Conservation (phyloP, 1,140 invertebrate species). For the Physella acuta region DNA sequence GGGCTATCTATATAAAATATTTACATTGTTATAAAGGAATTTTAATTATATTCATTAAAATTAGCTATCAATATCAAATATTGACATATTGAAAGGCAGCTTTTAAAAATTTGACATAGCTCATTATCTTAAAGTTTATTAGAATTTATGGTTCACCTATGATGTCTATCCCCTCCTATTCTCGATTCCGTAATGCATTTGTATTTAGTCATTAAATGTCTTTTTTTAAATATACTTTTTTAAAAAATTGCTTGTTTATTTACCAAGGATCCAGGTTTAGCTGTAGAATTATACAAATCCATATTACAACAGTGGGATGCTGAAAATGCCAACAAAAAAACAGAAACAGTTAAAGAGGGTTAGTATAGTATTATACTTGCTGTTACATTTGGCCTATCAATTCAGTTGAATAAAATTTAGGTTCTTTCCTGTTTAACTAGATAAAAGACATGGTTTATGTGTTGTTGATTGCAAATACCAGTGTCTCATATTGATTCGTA, state of each 20-base stretch:
- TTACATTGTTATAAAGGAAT: no score
- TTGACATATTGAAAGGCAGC: not conserved
- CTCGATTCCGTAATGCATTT: no score
- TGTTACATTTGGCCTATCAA: no score
- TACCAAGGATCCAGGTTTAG: conserved; percentile 5
- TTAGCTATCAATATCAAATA: not conserved
- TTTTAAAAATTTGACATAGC: not conserved
- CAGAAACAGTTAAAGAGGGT: not conserved
- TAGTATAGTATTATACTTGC: no score
- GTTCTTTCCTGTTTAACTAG: not conserved
- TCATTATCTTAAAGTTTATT: no score
- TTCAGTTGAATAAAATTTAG: no score
- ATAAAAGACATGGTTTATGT: not conserved
- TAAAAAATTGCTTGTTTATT: not conserved
- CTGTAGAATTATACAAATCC: not conserved
- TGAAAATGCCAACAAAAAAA: not conserved
- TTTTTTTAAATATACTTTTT: not conserved
- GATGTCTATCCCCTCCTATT: no score
- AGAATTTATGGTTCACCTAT: not conserved
- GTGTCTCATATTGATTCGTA: not conserved
- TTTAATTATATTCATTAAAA: no score
- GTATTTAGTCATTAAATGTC: no score
- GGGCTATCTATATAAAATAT: no score
- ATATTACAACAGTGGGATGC: conserved; percentile 12
- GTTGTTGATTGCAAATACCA: no score